Evolutionary conservation across 2,113 vertebrate genomes (phyloP).

Genomic region (Saguinus imperator): DNA sequence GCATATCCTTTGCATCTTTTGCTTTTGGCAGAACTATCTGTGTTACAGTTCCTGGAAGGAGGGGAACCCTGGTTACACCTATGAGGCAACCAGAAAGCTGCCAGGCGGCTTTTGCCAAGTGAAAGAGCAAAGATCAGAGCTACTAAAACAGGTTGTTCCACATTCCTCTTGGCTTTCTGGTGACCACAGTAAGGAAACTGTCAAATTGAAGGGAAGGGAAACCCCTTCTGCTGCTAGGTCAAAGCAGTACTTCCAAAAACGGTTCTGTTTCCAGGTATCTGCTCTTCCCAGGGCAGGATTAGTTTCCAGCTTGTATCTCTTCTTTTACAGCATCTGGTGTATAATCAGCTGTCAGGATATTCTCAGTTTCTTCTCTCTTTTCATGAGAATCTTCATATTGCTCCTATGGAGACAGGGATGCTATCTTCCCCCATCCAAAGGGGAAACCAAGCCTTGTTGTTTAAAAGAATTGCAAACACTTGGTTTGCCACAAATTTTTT

Average conservation of each 20-base stretch:
- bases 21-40: background rate
- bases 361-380: background rate
- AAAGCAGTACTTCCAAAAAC: background rate
- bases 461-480: background rate
- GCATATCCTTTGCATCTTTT: background rate
- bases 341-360: background rate
- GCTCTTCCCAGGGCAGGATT: background rate
- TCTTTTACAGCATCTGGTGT: background rate
- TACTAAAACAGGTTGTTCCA: slow-evolving; percentile 70
- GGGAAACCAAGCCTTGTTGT: background rate
- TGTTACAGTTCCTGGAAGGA: slow-evolving; percentile 49
- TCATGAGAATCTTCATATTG: background rate
- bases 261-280: background rate
- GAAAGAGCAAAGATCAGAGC: slow-evolving; percentile 74
- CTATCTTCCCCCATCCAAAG: background rate
- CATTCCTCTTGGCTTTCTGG: slow-evolving; percentile 74
- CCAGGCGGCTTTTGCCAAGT: slow-evolving; percentile 55
- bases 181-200: slow-evolving; percentile 76
- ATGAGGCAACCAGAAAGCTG: slow-evolving; percentile 63
- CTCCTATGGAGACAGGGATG: background rate
- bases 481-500: background rate
- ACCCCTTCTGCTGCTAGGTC: slow-evolving; percentile 25
- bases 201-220: slow-evolving; percentile 65
- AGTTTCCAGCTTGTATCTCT: background rate
- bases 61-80: slow-evolving; percentile 71